phyloP scores from a whole-genome alignment of 2,113 vertebrate genomes.

The Myrmecophaga tridactyla region DNA sequence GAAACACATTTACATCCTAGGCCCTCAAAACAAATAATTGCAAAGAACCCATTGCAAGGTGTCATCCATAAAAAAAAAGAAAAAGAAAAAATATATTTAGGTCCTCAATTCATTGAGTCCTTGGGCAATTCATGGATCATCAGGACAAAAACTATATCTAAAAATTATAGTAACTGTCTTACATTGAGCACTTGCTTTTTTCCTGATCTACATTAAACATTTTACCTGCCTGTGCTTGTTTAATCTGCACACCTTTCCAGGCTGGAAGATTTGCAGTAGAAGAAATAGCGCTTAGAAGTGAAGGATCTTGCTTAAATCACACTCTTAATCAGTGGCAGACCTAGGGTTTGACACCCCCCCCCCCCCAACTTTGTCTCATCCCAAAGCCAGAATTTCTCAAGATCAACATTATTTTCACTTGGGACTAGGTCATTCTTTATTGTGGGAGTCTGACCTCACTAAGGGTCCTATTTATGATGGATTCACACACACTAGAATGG shows the following conservation, averaged over 20 bases:
- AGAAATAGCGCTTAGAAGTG: too few species aligned
- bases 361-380: neutral
- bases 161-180: neutral
- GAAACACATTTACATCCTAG: neutral
- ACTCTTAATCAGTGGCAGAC: too few species aligned
- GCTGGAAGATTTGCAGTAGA: neutral
- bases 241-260: neutral
- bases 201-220: neutral
- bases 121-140: neutral
- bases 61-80: neutral
- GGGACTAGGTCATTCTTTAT: neutral
- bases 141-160: neutral
- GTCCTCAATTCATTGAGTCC: neutral
- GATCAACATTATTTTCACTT: fast-evolving
- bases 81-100: neutral
- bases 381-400: neutral
- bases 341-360: neutral
- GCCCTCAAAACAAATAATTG: neutral
- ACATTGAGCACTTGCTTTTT: neutral
- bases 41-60: neutral
- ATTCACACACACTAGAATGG: too few species aligned
- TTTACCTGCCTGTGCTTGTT: neutral
- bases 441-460: too few species aligned
- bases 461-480: too few species aligned
- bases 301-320: neutral